phyloP scores from a whole-genome alignment of 2,113 vertebrate species.

The Numida meleagris region DNA sequence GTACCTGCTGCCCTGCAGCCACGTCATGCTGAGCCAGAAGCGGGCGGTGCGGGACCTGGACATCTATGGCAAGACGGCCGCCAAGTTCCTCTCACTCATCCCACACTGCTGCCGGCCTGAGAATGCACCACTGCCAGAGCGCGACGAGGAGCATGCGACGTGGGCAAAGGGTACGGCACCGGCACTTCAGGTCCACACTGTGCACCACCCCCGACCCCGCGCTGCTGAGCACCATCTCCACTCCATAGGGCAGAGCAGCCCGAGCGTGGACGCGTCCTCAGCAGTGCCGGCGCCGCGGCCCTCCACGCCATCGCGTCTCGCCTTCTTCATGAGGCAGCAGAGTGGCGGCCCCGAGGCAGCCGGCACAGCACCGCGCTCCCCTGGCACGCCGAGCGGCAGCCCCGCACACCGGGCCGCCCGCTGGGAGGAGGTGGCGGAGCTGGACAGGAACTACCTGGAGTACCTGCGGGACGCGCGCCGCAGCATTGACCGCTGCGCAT shows the following conservation, averaged over 20 bases:
- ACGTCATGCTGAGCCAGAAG: conserved; percentile 96
- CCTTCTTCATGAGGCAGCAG: conserved; percentile 91
- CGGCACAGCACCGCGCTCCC: conserved; percentile 67
- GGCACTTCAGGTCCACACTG: no score
- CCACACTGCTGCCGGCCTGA: conserved; percentile 88
- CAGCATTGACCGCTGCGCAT: conserved; percentile 86
- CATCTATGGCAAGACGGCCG: conserved; percentile 90
- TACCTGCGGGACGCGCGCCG: conserved; percentile 89
- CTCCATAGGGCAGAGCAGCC: conserved; percentile 81
- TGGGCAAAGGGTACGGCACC: conserved; percentile 85
- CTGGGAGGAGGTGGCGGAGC: conserved; percentile 80
- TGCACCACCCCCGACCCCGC: not conserved
- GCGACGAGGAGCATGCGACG: conserved; percentile 83
- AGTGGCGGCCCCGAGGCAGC: conserved; percentile 70
- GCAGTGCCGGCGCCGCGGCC: conserved; percentile 77
- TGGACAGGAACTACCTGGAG: conserved; percentile 92
- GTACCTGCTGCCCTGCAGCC: conserved; percentile 96
- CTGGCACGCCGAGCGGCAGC: conserved; percentile 75
- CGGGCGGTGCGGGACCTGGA: conserved; percentile 92
- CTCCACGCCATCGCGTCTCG: conserved; percentile 89
- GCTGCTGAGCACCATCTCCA: not conserved
- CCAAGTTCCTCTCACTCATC: conserved; percentile 94
- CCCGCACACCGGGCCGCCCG: conserved; percentile 75
- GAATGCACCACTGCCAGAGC: conserved; percentile 65
- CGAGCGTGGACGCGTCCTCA: conserved; percentile 83